Evolutionary conservation across 1,140 invertebrate genomes (phyloP).

Genomic region (Drosophila nigromelanica): DNA sequence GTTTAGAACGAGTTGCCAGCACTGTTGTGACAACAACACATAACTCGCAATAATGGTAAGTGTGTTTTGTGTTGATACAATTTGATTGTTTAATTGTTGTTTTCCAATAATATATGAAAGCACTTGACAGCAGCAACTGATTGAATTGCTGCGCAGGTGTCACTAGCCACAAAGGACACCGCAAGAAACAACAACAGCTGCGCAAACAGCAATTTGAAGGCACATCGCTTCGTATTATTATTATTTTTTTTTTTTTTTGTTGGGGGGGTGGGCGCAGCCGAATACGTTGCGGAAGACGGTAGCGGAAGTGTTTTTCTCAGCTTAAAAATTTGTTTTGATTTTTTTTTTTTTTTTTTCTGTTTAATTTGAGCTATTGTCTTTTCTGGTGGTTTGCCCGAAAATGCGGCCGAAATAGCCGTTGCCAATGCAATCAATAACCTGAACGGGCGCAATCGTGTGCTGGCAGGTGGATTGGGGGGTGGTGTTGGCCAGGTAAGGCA

Average conservation of each 20-base stretch:
- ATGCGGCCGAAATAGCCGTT: slow-evolving; percentile 65
- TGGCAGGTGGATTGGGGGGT: slow-evolving; percentile 29
- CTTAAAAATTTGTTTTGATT: slow-evolving; percentile 42
- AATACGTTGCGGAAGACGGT: slow-evolving; percentile 35
- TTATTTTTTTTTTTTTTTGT: slow-evolving; percentile 1
- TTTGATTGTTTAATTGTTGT: background rate
- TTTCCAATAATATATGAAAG: slow-evolving; percentile 21
- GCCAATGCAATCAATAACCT: slow-evolving; percentile 77
- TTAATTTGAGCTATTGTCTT: slow-evolving; percentile 49
- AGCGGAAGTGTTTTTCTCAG: slow-evolving; percentile 23
- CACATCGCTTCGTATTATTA: background rate
- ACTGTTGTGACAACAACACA: slow-evolving; percentile 13
- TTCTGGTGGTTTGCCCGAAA: slow-evolving; percentile 35
- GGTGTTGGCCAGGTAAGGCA: slow-evolving; percentile 59
- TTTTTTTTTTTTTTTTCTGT: too few species aligned
- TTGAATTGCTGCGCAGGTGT: slow-evolving; percentile 19
- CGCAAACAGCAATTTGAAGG: slow-evolving; percentile 2
- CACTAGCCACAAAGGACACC: slow-evolving; percentile 18
- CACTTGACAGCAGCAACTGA: slow-evolving; percentile 14
- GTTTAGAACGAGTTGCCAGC: slow-evolving; percentile 25
- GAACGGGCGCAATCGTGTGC: slow-evolving; percentile 62
- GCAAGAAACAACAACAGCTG: slow-evolving; percentile 1
- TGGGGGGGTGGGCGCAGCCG: slow-evolving; percentile 17
- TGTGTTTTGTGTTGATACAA: slow-evolving; percentile 15
- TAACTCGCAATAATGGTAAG: slow-evolving; percentile 52